Evolutionary conservation across 1,140 invertebrate genomes (phyloP), one percentile per base, ranked within the genome.

Genomic region (Aplysia californica): DNA sequence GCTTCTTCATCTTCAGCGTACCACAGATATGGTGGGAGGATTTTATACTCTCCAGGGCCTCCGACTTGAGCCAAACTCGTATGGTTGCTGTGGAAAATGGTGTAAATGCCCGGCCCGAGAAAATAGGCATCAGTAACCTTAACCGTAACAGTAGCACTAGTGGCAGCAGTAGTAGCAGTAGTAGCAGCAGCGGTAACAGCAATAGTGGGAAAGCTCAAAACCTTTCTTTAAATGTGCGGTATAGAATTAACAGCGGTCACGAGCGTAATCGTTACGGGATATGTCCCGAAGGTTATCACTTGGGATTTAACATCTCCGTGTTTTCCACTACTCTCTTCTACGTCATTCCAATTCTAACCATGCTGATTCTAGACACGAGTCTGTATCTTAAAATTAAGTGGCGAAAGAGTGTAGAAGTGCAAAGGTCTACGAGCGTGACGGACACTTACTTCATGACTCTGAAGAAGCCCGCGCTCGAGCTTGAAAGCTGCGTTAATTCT

Each of bases 1-100:
- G 83, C 65, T 80, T 85, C n/a, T 61, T 78, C 0, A 58, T 85
- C 21, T 80, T 83, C 79, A 80, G 81, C 56, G 77, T 80, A 18
- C 78, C 81, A 10, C 80, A 82, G 5, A 38, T 83, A 23, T 78
- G 79, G 29, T 85, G 80, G 80, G 59, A 82, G 41, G 76, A 76
- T 44, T 3, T 26, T 1, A 59, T 72, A 5, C 31, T 23, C 2
- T 75, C 61, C 1, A 2, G 18, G 61, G 44, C 31, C 1, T 26
- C 35, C 20, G 5, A 41, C 2, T 44, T 10, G 4, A 26, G 2
- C 5, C 3, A n/a, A n/a, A n/a, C 39, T 6, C 3, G 20, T n/a
- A 6, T 38, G 26, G 31, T 23, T 41, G 31, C 6, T 44, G 1
- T 41, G 50, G n/a, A 33, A 5, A 73, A 23, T 31, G 26, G 55